phyloP scores from a whole-genome alignment of 2,888 invertebrate genomes.

The Campoplex nolae region DNA sequence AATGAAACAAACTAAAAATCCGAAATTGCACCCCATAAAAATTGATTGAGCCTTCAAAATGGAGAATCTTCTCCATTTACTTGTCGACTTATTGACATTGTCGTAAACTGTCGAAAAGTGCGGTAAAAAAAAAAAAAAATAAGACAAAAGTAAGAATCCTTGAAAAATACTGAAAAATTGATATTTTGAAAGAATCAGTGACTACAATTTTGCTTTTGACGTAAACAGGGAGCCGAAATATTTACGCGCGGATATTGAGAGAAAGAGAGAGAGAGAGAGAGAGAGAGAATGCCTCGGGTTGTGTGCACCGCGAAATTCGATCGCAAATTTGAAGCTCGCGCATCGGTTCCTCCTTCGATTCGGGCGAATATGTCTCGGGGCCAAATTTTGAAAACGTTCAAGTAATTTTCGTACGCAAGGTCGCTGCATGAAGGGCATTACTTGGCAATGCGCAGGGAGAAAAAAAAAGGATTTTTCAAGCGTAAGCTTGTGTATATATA shows the following conservation, averaged over 20 bases:
- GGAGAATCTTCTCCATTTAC: neutral
- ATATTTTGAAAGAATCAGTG: neutral
- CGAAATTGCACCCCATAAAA: neutral
- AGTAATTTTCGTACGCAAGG: constrained; percentile 4
- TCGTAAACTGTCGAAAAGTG: neutral
- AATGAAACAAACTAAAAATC: neutral
- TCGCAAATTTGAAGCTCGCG: constrained; percentile 39
- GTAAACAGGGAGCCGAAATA: constrained; percentile 2
- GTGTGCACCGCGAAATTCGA: constrained; percentile 41
- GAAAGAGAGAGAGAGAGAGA: neutral
- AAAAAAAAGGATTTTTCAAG: constrained; percentile 21
- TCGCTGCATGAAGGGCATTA: constrained; percentile 27
- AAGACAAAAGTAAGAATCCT: neutral
- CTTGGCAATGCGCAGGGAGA: neutral
- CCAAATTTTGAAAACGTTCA: constrained; percentile 13
- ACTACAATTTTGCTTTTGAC: neutral
- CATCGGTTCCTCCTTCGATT: constrained; percentile 34
- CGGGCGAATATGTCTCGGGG: constrained; percentile 42
- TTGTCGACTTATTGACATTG: neutral
- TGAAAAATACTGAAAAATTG: neutral
- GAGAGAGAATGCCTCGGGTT: constrained; percentile 15
- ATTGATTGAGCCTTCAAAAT: neutral
- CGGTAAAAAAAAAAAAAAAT: neutral
- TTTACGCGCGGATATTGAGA: neutral
- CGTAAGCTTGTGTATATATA: neutral